These are phyloP conservation scores for Aplysina aerophoba DNA, from an alignment of 37 sponge, comb jelly and placozoan species.

Conservation along the genomic window DNA sequence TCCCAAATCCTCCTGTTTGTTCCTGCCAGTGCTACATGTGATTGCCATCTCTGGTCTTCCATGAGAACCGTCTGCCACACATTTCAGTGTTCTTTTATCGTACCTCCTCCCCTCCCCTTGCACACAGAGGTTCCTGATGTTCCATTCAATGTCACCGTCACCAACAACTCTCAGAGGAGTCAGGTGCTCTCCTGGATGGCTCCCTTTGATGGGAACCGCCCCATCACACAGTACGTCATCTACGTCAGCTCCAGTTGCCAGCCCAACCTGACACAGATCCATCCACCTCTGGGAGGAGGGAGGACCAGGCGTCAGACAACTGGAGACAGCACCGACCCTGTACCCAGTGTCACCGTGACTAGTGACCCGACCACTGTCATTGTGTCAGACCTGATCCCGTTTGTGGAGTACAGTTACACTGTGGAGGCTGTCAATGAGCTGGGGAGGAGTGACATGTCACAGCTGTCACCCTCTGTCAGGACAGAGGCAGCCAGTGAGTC, in stretches of 20 bases:
- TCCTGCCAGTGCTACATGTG: too few relatives aligned
- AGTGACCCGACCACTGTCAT: neutral
- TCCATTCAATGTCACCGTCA: conserved; percentile 30
- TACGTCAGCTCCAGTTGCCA: conserved; percentile 1
- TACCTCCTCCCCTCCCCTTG: neutral
- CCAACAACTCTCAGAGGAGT: conserved; percentile 26
- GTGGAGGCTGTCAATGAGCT: conserved; percentile 58
- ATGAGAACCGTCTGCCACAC: too few relatives aligned
- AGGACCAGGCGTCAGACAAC: neutral
- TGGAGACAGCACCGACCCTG: neutral
- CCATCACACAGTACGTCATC: conserved; percentile 37
- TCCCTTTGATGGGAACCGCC: conserved; percentile 66
- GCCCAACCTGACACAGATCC: neutral
- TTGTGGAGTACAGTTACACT: conserved; percentile 57
- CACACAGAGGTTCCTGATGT: conserved; percentile 67
- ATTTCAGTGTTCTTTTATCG: too few relatives aligned
- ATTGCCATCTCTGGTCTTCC: too few relatives aligned
- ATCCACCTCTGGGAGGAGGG: neutral
- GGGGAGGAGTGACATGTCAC: conserved; percentile 49
- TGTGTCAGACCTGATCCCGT: conserved; percentile 46
- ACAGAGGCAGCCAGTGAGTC: conserved; percentile 60
- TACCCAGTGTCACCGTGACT: neutral
- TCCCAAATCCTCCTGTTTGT: too few relatives aligned
- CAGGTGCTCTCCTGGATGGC: conserved; percentile 49
- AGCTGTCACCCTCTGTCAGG: conserved; percentile 15